phyloP scores from a whole-genome alignment of 2,797 vertebrate species.

The Tangara arthus region DNA sequence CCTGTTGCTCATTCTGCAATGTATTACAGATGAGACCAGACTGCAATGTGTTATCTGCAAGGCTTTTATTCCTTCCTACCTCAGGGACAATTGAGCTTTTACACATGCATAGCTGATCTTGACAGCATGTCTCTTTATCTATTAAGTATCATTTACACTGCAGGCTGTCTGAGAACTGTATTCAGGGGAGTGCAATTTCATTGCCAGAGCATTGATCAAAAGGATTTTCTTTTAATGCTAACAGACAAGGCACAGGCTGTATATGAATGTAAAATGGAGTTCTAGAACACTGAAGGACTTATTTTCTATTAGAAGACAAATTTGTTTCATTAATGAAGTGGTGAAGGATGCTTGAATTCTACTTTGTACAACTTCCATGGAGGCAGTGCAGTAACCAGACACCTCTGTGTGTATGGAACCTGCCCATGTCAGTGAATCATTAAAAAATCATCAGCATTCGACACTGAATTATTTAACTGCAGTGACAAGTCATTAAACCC shows the following conservation, averaged over 20 bases:
- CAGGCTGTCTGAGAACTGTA: background rate
- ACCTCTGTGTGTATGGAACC: background rate
- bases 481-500: background rate
- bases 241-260: background rate
- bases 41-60: background rate
- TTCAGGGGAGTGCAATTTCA: background rate
- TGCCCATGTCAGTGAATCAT: background rate
- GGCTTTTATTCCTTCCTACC: conserved; percentile 9
- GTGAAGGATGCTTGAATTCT: background rate
- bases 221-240: conserved; percentile 19
- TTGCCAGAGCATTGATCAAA: conserved; percentile 20
- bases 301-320: background rate
- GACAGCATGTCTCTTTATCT: background rate
- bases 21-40: background rate
- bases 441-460: background rate
- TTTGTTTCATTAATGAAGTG: background rate
- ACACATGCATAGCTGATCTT: conserved; percentile 6
- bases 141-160: conserved; percentile 15
- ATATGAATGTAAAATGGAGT: background rate
- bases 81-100: conserved; percentile 34
- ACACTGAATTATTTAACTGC: background rate
- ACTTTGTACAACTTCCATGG: background rate
- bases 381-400: background rate
- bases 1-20: background rate
- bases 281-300: background rate